Evolutionary conservation across 2,113 vertebrate genomes (phyloP).

Genomic region (Saguinus midas): DNA sequence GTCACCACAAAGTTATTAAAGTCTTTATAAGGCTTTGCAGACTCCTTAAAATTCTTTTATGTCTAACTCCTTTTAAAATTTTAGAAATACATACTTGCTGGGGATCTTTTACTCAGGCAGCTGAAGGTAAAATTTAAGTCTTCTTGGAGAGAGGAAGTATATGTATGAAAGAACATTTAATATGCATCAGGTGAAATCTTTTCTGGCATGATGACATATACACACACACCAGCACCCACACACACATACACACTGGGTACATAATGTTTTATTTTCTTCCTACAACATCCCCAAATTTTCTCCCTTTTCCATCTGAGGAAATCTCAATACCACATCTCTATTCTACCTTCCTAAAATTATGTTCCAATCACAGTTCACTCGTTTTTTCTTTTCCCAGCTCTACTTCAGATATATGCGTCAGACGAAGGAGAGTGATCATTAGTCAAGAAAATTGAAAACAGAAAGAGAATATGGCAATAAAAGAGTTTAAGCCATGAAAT

Average conservation of each 20-base stretch:
- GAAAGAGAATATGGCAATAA: not conserved
- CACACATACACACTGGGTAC: fast-evolving
- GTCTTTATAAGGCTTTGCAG: not conserved
- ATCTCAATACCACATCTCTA: not conserved
- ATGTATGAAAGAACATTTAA: not conserved
- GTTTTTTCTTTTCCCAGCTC: not conserved
- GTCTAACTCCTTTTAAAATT: not conserved
- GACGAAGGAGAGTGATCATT: not conserved
- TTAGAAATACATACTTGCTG: not conserved
- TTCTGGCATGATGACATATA: not conserved
- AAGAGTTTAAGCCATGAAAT: not conserved
- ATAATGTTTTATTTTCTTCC: not conserved
- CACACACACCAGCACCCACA: not conserved
- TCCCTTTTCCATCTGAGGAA: not conserved
- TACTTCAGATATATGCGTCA: not conserved
- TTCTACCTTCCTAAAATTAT: not conserved
- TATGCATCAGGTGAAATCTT: not conserved
- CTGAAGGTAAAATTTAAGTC: not conserved
- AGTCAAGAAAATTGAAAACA: not conserved
- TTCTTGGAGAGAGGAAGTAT: not conserved
- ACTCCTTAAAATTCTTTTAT: not conserved
- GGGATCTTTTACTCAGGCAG: not conserved
- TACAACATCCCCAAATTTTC: not conserved
- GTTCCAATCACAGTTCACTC: no score
- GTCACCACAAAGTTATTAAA: not conserved